Evolutionary conservation across 2,888 invertebrate genomes (phyloP).

Genomic region (Lissocephala sabroskyi): DNA sequence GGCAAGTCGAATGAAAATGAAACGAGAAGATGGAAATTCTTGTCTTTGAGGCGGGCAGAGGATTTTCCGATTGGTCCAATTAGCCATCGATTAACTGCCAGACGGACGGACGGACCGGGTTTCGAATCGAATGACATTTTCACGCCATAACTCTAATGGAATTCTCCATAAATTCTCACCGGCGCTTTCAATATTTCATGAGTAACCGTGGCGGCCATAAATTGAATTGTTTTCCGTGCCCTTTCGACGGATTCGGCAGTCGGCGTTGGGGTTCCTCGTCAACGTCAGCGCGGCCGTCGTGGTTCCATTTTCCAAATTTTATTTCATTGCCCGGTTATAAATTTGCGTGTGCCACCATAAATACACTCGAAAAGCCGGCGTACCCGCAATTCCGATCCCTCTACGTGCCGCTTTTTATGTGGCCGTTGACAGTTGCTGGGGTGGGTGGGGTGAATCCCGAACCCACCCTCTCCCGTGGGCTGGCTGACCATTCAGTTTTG

Average conservation of each 20-base stretch:
- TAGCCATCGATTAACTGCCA: constrained; percentile 20
- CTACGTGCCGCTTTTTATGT: constrained; percentile 20
- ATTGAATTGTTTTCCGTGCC: constrained; percentile 47
- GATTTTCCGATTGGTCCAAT: neutral
- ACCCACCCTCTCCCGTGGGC: constrained; percentile 20
- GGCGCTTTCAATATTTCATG: constrained; percentile 52
- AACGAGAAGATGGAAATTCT: constrained; percentile 36
- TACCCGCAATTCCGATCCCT: neutral
- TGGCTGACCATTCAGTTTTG: constrained; percentile 38
- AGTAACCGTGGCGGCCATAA: constrained; percentile 38
- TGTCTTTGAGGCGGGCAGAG: constrained; percentile 2
- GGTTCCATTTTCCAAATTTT: constrained; percentile 24
- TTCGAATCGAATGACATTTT: constrained; percentile 25
- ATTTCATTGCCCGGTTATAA: constrained; percentile 56
- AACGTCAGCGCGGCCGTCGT: constrained; percentile 33
- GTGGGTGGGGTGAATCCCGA: constrained; percentile 20
- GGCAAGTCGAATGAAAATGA: constrained; percentile 24
- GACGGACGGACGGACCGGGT: neutral
- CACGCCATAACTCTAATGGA: constrained; percentile 65
- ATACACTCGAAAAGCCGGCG: constrained; percentile 41
- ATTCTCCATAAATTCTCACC: constrained; percentile 57
- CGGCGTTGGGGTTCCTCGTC: constrained; percentile 23
- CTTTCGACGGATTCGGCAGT: too few species aligned
- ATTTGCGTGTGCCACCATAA: constrained; percentile 57
- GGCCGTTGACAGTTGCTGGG: constrained; percentile 10